phyloP scores from a whole-genome alignment of 2,888 invertebrate genomes.

The Proisotoma minuta region DNA sequence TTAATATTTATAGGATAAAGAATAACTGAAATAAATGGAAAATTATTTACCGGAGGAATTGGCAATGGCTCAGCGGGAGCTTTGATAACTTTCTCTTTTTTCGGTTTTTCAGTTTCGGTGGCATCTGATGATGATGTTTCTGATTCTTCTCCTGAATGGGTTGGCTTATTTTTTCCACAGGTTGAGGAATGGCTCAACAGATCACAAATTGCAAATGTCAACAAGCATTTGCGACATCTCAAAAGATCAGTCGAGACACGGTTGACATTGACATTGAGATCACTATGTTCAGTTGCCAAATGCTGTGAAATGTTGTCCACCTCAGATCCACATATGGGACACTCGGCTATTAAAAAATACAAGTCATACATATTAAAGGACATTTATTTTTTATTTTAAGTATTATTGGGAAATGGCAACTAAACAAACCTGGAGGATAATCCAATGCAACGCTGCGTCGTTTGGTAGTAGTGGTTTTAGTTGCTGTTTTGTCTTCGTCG shows the following conservation, averaged over 20 bases:
- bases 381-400: no score
- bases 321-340: slow-evolving; percentile 42
- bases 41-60: neutral
- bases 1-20: no score
- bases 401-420: no score
- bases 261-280: slow-evolving; percentile 35
- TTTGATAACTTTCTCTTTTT: neutral
- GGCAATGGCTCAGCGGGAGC: neutral
- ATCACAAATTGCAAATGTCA: slow-evolving; percentile 43
- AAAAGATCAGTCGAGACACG: slow-evolving; percentile 33
- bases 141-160: slow-evolving; percentile 3
- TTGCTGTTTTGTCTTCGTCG: neutral
- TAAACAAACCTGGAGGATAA: no score
- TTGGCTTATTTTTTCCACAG: slow-evolving; percentile 26
- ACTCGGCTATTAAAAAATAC: slow-evolving; percentile 24
- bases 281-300: slow-evolving; percentile 38
- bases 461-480: neutral
- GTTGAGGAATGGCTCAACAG: slow-evolving; percentile 36
- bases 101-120: neutral
- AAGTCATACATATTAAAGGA: no score
- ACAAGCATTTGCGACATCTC: slow-evolving; percentile 41
- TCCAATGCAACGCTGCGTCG: neutral
- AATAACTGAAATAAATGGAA: no score
- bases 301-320: slow-evolving; percentile 38
- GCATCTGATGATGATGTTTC: neutral